These are phyloP conservation scores for Opisthograptis luteolata DNA, from an alignment of 2,888 invertebrate genomes.

Conservation along the genomic window DNA sequence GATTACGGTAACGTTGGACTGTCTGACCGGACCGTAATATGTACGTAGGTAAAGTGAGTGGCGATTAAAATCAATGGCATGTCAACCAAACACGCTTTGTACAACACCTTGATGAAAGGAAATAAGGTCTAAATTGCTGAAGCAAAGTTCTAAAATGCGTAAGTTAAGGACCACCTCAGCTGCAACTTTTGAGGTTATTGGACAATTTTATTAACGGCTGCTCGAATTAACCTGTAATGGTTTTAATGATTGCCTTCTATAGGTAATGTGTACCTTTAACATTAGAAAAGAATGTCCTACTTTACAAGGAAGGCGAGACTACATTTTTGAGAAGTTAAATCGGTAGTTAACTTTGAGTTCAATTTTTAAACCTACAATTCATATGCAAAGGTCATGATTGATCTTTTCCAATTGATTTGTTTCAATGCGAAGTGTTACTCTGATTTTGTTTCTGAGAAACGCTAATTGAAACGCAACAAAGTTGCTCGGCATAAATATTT, in stretches of 20 bases:
- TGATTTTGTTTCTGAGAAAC: not conserved
- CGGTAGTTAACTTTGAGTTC: not conserved
- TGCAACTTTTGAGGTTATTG: conserved; percentile 40
- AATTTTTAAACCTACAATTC: not conserved
- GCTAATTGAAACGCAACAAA: not conserved
- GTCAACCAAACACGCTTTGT: conserved; percentile 15
- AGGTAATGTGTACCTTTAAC: no score
- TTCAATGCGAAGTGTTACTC: not conserved
- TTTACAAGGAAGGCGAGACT: conserved; percentile 28
- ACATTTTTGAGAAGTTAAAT: not conserved
- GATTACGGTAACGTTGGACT: conserved; percentile 30
- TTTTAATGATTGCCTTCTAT: conserved; percentile 36
- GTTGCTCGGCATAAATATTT: not conserved
- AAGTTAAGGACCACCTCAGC: conserved; percentile 27
- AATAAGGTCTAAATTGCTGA: conserved; percentile 8
- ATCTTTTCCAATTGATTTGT: no score
- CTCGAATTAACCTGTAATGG: conserved; percentile 40
- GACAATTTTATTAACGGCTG: conserved; percentile 45
- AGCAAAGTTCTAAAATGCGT: conserved; percentile 1
- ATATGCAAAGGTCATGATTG: not conserved
- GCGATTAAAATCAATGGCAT: conserved; percentile 44
- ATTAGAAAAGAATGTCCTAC: conserved; percentile 37
- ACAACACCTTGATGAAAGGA: not conserved
- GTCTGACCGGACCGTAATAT: conserved; percentile 31
- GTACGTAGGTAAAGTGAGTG: conserved; percentile 51